Percentiles rank a stretch among this genome's conserved stretches.
These are phyloP conservation scores for Parauchenoglanis ngamensis DNA, from an alignment of 2,797 vertebrate species.

Conservation along the genomic window DNA sequence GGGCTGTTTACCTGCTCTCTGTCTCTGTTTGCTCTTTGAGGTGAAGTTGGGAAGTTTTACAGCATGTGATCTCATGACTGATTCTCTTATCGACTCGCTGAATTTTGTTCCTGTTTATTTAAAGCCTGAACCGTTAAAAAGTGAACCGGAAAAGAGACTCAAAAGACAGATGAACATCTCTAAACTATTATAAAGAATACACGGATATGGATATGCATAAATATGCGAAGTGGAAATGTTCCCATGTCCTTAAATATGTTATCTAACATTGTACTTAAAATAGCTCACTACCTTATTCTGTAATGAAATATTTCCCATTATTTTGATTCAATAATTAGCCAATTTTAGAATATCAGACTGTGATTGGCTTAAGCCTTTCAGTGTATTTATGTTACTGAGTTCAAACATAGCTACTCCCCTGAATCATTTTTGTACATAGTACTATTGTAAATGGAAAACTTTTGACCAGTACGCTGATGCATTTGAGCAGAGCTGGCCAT, in stretches of 20 bases:
- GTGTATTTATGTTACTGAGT: not conserved
- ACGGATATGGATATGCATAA: not conserved
- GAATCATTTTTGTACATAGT: not conserved
- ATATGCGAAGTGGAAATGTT: not conserved
- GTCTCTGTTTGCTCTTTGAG: not conserved
- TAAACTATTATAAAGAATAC: not conserved
- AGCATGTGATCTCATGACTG: not conserved
- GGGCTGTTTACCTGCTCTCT: conserved; percentile 1
- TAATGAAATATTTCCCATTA: not conserved
- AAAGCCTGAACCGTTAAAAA: not conserved
- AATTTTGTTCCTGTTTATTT: not conserved
- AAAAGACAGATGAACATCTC: not conserved
- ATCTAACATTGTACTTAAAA: not conserved
- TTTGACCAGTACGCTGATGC: too few species aligned
- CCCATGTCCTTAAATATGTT: not conserved
- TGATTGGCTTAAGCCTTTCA: not conserved
- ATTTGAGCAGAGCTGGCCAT: not conserved
- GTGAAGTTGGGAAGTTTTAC: not conserved
- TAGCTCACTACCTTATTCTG: not conserved
- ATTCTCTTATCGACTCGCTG: not conserved
- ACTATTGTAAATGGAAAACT: not conserved
- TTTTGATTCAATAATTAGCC: not conserved
- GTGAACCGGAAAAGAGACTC: not conserved
- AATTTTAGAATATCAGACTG: not conserved
- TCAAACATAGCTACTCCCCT: not conserved